Conservation (phyloP, 2,113 vertebrate species). For the Ammodytes marinus region DNA sequence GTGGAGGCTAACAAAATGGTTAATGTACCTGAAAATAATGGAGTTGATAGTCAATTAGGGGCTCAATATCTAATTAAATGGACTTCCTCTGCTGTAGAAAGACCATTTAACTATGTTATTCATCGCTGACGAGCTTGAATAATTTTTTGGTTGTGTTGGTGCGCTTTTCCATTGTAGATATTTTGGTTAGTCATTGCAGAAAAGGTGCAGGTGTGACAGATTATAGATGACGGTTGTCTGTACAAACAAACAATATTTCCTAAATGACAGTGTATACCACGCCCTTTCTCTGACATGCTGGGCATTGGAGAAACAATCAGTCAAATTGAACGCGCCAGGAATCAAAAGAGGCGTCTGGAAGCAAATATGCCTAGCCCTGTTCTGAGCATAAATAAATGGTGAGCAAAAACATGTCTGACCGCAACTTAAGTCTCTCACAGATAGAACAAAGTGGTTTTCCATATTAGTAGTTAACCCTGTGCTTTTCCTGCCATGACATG, state of each 20-base stretch:
- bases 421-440: not conserved
- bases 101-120: not conserved
- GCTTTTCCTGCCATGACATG: not conserved
- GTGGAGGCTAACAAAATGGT: not conserved
- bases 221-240: not conserved
- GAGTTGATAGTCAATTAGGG: constrained; percentile 21
- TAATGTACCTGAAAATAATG: constrained; percentile 23
- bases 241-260: not conserved
- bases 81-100: constrained; percentile 6
- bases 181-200: not conserved
- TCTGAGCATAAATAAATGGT: not conserved
- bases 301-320: not conserved
- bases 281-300: not conserved
- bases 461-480: not conserved
- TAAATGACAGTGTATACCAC: not conserved
- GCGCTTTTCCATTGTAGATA: not conserved
- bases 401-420: not conserved
- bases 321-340: not conserved
- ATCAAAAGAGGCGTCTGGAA: not conserved
- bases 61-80: constrained; percentile 15
- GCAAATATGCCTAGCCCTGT: not conserved
- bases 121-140: not conserved
- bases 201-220: not conserved
- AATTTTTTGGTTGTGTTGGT: constrained; percentile 1
- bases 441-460: not conserved